Evolutionary conservation across 2,888 invertebrate genomes (phyloP), one percentile per base, ranked within the genome.

Genomic region (Drosophila mimetica): DNA sequence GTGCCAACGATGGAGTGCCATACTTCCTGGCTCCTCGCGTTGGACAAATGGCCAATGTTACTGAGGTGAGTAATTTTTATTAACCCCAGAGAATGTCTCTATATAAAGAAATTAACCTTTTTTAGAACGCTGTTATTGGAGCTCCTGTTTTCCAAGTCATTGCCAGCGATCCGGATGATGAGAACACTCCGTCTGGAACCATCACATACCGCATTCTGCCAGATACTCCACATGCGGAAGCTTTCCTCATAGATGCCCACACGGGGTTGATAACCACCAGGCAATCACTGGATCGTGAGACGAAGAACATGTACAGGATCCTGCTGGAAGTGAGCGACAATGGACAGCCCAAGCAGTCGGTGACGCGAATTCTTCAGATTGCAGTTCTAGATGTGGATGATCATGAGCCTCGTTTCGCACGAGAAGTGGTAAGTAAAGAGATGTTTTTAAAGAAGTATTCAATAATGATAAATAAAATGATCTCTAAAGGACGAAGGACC

Each of bases 1-100:
- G 96, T 51, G 94, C 95, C 63, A 96, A 96, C 81, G 96, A 96
- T 89, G 96, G 96, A 0, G 95, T 96, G 1, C 96, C 96, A 0
- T 93, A 94, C 22, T 96, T 96, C 82, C 93, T 96, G 14, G 93
- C 94, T 55, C 96, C 96, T 0, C 93, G 94, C 7, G 91, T 93
- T 4, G 95, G 95, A 39, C 95, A 96, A 90, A 91, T 93, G n/a
- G 94, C 96, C 0, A 93, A 93, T 78, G 92, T 96, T 5, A 93
- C 94, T 16, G 96, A 96, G 93, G 95, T 95, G 70, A 85, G 69
- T 37, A 0, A 9, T 0, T 0, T 4, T 3, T 37, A 11, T 4
- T 11, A 41, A 14, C 2, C 0, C 6, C 9, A 18, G 11, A 11
- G 4, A 14, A 11, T 18, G 2, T 3, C 3, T 6, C 7, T 8